Evolutionary conservation across 2,888 invertebrate genomes (phyloP), one percentile per base, ranked within the genome.

Genomic region (Cylloceria caligata): DNA sequence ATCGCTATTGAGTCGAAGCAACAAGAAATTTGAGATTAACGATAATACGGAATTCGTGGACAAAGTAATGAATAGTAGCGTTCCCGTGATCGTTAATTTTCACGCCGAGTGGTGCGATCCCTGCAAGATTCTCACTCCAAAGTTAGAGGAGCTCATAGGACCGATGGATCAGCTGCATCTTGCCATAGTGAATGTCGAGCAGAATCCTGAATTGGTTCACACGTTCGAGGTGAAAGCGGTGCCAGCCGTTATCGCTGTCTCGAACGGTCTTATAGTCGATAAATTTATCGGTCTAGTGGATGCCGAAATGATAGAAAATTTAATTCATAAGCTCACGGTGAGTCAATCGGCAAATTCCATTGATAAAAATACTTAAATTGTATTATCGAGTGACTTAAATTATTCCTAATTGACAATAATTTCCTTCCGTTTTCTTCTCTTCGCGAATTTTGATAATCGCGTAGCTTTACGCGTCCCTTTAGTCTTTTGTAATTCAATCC

Each of bases 71-170:
- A 96, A 97, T 91, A 97, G 96, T 87, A 95, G 95, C 45, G 96
- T 96, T 88, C 96, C 97, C 36, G 97, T 97, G n/a, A 97, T 97
- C 91, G 97, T 97, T 0, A 97, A 97, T 91, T 97, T 97, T 90
- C 97, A 97, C 89, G 97, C 97, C 0, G 97, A 97, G 86, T 97
- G 97, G 97, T 97, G 97, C 90, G 97, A 97, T 92, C 97, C 97
- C 0, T 97, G 97, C 92, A 97, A 97, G 93, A 96, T 97, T 88
- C 94, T 97, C 13, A 97, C 97, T 0, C 97, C 97, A 1, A 96
- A 97, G 93, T 94, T 97, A 91, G 95, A 95, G 87, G 96, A 97
- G 90, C 92, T 97, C 68, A 94, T 97, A 36, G 95, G 96, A 86
- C 96, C 96, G 1, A 95, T 96, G 68, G 94, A 94, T 7, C 94